These are phyloP conservation scores for Onychorhynchus coronatus DNA, from an alignment of 2,113 vertebrate genomes.

Conservation along the genomic window DNA sequence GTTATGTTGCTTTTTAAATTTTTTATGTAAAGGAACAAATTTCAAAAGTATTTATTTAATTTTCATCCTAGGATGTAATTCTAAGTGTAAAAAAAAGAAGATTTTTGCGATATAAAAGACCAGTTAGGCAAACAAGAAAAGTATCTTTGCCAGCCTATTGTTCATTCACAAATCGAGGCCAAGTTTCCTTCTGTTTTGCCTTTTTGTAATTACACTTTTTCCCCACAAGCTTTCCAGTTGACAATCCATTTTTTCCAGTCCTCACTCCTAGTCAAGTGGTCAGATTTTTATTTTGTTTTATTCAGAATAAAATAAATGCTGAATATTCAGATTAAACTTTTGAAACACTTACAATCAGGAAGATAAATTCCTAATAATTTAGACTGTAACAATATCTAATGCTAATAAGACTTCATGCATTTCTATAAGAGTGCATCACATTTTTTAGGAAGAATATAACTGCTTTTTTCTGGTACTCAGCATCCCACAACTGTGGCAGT, in stretches of 20 bases:
- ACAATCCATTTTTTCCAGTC: neutral
- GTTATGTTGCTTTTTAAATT: neutral
- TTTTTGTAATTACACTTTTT: neutral
- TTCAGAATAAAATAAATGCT: neutral
- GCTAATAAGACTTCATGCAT: neutral
- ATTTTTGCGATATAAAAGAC: neutral
- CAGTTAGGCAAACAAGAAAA: neutral
- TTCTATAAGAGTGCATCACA: neutral
- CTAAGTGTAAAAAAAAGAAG: neutral
- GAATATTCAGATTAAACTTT: neutral
- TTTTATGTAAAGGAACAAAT: neutral
- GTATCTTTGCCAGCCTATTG: conserved; percentile 8
- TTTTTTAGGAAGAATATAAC: neutral
- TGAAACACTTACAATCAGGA: neutral
- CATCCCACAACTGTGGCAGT: neutral
- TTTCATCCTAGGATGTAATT: neutral
- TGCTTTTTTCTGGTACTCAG: neutral
- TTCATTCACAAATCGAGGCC: neutral
- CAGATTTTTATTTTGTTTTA: neutral
- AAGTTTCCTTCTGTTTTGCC: neutral
- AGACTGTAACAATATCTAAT: neutral
- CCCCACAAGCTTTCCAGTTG: neutral
- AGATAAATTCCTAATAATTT: neutral
- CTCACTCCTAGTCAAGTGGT: neutral
- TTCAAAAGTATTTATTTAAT: neutral